These are phyloP conservation scores for Nibea albiflora DNA, from an alignment of 2,113 vertebrate species.

Conservation along the genomic window DNA sequence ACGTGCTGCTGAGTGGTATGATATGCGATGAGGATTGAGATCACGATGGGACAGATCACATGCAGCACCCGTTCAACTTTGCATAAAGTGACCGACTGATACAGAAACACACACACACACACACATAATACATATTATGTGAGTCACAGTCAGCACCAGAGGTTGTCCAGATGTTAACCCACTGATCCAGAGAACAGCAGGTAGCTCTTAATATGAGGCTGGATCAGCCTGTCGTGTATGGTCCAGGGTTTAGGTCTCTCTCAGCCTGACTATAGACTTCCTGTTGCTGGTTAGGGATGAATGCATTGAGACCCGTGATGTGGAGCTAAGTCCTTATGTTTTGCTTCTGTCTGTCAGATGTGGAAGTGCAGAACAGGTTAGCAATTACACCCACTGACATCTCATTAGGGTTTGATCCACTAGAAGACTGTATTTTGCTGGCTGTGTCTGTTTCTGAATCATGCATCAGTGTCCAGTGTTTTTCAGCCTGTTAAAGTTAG, in stretches of 20 bases:
- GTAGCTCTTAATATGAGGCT: neutral
- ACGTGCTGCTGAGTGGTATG: neutral
- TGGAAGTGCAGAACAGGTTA: constrained; percentile 7
- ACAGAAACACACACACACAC: neutral
- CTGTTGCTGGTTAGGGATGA: neutral
- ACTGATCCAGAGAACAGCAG: neutral
- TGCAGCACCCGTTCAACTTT: neutral
- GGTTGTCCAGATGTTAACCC: neutral
- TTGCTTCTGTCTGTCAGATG: constrained; percentile 6
- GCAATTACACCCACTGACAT: constrained; percentile 30
- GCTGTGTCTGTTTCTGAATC: constrained; percentile 22
- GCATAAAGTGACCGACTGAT: neutral
- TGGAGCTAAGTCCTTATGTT: neutral
- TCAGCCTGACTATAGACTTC: neutral
- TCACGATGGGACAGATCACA: neutral
- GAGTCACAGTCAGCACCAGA: neutral
- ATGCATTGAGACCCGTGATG: neutral
- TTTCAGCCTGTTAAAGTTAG: neutral
- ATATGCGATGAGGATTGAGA: neutral
- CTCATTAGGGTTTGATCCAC: constrained; percentile 38
- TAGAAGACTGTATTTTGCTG: constrained; percentile 13
- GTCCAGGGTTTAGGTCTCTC: neutral
- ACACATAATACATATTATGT: neutral
- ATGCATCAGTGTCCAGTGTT: neutral
- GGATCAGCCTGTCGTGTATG: neutral